Evolutionary conservation across 2,797 vertebrate genomes (phyloP), one percentile per base, ranked within the genome.

Genomic region (Karalla daura): DNA sequence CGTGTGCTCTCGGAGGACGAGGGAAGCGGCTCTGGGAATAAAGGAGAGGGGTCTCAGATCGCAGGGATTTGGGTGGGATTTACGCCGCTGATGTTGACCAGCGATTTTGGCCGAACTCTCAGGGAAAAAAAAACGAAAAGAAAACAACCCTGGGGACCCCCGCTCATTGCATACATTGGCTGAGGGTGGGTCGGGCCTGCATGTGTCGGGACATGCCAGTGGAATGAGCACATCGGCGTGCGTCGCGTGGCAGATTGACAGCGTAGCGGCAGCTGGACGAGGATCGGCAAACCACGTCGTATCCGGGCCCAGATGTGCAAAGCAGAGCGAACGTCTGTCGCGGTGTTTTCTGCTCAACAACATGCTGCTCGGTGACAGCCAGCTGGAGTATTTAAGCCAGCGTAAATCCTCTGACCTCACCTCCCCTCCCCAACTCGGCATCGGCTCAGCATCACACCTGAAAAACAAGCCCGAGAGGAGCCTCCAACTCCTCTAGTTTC

Each of bases 151-250:
- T 0, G 1, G 40, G 58, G 37, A n/a, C n/a, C 23, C 39, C 6
- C 1, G n/a, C 49, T 51, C 67, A 47, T 69, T 73, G 44, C 41
- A 32, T 20, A 30, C 45, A 36, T 40, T 30, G 33, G 54, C 61
- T 67, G 24, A 70, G 35, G 46, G 37, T 33, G 5, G 62, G 85
- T 78, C 80, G 77, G 54, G 27, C 33, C 74, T 78, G 63, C 72
- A 77, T 86, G 70, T 85, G 79, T 70, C 28, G 60, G 35, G 73
- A 80, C 83, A 89, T 81, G 90, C 81, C 80, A 70, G 62, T n/a
- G 59, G 78, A 78, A 64, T 83, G 85, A 92, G 84, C 39, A 21
- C 76, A 88, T 81, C 27, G 69, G 59, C 69, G 81, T 75, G 32
- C 43, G 45, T 45, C 49, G 5, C 28, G 28, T 49, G 77, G 60